Evolutionary conservation across 2,113 vertebrate genomes (phyloP).

Genomic region (Muscicapa adusta): DNA sequence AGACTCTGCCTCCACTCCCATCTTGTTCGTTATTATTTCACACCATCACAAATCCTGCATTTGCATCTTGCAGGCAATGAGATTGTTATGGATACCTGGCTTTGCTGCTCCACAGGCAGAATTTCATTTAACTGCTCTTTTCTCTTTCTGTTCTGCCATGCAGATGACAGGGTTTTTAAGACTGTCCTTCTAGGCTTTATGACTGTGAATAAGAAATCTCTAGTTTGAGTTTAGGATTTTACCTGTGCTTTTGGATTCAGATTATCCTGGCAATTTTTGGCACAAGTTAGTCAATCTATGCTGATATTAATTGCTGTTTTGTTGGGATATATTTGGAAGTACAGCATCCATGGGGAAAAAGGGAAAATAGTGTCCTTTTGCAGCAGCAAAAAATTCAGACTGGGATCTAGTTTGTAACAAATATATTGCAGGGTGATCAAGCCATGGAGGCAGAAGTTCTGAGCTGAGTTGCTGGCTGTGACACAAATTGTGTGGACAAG

Average conservation of each 20-base stretch:
- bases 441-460: neutral
- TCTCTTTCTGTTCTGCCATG: neutral
- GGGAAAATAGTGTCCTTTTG: neutral
- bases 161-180: neutral
- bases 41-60: neutral
- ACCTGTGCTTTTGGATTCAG: constrained; percentile 15
- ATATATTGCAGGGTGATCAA: neutral
- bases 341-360: neutral
- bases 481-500: neutral
- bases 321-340: neutral
- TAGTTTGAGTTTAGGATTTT: constrained; percentile 16
- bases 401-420: neutral
- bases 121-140: constrained; percentile 29
- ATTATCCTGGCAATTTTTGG: constrained; percentile 15
- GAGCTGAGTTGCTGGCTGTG: neutral
- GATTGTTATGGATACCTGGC: neutral
- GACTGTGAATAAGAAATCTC: constrained; percentile 6
- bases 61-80: neutral
- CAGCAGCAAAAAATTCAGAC: neutral
- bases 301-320: neutral
- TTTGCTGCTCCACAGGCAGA: neutral
- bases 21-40: constrained; percentile 15
- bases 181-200: neutral
- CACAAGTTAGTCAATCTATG: neutral
- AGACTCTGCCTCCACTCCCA: neutral